A percentile compares a stretch with the other conserved stretches of the same genome.
These are phyloP conservation scores for Nycticryphes semicollaris DNA, from an alignment of 2,113 vertebrate species.

Conservation along the genomic window DNA sequence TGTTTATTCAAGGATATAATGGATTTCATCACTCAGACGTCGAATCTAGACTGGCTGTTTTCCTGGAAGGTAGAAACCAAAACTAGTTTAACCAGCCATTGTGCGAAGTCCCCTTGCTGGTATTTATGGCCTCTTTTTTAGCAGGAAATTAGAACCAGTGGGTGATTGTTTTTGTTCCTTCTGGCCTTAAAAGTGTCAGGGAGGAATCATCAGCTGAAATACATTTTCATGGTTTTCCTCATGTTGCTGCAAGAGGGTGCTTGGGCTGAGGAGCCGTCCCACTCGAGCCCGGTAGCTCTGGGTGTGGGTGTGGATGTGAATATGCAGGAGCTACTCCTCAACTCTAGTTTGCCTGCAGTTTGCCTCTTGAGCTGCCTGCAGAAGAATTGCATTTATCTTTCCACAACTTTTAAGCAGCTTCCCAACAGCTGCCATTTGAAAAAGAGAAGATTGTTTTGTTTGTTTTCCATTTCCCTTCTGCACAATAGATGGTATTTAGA, in stretches of 20 bases:
- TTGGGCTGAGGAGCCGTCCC: not conserved
- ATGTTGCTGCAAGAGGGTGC: not conserved
- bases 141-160: slow-evolving; percentile 11
- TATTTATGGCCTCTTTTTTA: not conserved
- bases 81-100: not conserved
- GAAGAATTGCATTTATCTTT: not conserved
- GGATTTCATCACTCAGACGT: not conserved
- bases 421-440: not conserved
- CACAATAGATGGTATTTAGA: not conserved
- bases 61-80: slow-evolving; percentile 41
- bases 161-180: not conserved
- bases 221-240: not conserved
- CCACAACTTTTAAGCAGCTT: not conserved
- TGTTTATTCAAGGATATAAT: slow-evolving; percentile 9
- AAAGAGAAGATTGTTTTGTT: not conserved
- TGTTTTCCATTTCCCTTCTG: not conserved
- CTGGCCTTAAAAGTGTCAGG: not conserved
- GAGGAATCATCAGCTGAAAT: not conserved
- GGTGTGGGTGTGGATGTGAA: fast-evolving
- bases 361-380: not conserved
- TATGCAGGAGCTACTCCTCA: not conserved
- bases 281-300: not conserved
- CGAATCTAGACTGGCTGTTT: not conserved
- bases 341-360: not conserved
- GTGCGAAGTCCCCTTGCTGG: not conserved